Percentiles rank a stretch among this genome's conserved stretches.
These are phyloP conservation scores for Tympanuchus pallidicinctus DNA, from an alignment of 2,113 vertebrate species.

Conservation along the genomic window DNA sequence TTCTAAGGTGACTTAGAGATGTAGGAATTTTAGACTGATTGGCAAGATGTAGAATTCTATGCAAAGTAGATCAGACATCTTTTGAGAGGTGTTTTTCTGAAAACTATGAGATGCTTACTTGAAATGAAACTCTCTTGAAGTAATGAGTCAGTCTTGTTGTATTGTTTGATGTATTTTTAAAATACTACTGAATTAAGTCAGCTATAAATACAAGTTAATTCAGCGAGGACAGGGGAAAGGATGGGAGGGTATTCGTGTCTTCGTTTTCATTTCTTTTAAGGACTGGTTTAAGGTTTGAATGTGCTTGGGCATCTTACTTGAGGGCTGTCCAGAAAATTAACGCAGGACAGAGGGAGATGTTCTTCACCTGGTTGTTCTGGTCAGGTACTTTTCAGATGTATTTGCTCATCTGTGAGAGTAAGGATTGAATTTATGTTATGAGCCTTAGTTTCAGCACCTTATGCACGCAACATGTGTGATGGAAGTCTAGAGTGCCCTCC, in stretches of 20 bases:
- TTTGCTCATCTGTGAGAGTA: background rate
- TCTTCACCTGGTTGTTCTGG: constrained; percentile 11
- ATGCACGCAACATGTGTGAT: accelerated
- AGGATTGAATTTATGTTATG: background rate
- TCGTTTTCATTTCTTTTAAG: background rate
- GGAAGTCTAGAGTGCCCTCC: background rate
- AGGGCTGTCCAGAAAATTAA: background rate
- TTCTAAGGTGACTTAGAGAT: constrained; percentile 6
- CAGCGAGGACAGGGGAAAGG: background rate
- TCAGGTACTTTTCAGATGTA: background rate
- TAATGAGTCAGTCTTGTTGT: background rate
- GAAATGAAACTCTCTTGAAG: background rate
- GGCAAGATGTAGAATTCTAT: background rate
- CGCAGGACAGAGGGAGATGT: background rate
- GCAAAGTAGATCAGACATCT: background rate
- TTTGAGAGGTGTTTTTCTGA: background rate
- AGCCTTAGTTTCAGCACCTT: accelerated
- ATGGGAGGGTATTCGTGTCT: background rate
- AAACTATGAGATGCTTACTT: background rate
- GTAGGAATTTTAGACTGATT: constrained; percentile 30
- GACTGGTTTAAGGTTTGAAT: background rate
- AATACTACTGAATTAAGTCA: background rate
- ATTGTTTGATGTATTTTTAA: background rate
- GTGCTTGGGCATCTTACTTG: background rate
- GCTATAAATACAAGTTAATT: background rate